Evolutionary conservation across 2,888 invertebrate genomes (phyloP).

Genomic region (Syrista parreyssii): DNA sequence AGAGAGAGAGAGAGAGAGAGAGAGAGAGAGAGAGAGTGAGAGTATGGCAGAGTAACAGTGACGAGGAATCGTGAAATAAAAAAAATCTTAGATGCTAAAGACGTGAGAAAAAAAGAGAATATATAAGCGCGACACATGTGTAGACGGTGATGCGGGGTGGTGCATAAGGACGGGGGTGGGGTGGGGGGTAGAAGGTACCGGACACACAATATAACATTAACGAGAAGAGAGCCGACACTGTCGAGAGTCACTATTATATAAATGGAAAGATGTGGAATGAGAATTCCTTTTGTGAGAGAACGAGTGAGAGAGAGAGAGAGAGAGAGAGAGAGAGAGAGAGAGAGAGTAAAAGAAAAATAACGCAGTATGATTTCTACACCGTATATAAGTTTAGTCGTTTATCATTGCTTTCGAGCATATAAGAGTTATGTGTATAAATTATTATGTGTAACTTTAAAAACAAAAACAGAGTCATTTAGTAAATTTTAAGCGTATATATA

Average conservation of each 20-base stretch:
- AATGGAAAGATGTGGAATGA: background rate
- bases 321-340: background rate
- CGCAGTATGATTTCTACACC: slow-evolving; percentile 51
- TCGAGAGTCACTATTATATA: too few relatives aligned
- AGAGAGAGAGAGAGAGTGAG: background rate
- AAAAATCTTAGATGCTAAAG: too few relatives aligned
- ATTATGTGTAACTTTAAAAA: slow-evolving; percentile 56
- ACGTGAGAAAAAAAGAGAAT: too few relatives aligned
- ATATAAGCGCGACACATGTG: too few relatives aligned
- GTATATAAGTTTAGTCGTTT: slow-evolving; percentile 54
- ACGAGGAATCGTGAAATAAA: too few relatives aligned
- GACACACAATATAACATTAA: slow-evolving; percentile 18
- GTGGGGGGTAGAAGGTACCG: too few relatives aligned
- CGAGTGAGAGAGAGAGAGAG: too few relatives aligned
- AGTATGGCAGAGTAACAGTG: too few relatives aligned
- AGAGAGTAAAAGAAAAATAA: slow-evolving; percentile 26
- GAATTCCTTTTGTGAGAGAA: background rate
- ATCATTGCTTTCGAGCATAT: slow-evolving; percentile 56
- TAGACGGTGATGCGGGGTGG: too few relatives aligned
- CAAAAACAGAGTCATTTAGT: slow-evolving; percentile 51
- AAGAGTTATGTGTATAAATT: slow-evolving; percentile 58
- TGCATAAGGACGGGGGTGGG: too few relatives aligned
- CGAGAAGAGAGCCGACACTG: too few relatives aligned
- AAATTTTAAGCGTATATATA: slow-evolving; percentile 41
- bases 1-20: background rate